Evolutionary conservation across 2,113 vertebrate genomes (phyloP), one percentile per base, ranked within the genome.

Genomic region (Calyptommatus sinebrachiatus): DNA sequence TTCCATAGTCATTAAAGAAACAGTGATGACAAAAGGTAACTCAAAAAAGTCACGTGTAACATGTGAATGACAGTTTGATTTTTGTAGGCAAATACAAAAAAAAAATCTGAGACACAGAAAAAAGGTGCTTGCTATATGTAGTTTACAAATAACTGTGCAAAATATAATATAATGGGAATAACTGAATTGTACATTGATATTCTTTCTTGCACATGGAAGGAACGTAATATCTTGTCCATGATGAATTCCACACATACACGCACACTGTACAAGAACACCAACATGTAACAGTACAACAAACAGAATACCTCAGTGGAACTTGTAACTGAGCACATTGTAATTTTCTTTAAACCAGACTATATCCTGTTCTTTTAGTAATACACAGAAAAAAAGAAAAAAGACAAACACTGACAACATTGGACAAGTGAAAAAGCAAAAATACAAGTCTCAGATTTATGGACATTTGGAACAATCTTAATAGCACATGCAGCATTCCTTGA

Each of bases 401-500:
- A 76, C 79, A 83, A 89, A 94, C 90, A 93, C 80, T 87, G 91
- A 94, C 91, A 94, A 93, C 95, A 94, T 84, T 70, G 85, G 92
- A 95, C 92, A 93, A 94, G 92, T 93, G 91, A 92, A 94, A 91
- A 92, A 87, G 86, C 83, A 89, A 81, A 94, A 94, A 93, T 94
- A 90, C 91, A 93, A 90, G 83, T 94, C 93, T 96, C 94, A 93
- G 93, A 92, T 94, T 92, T 87, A 90, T 93, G 94, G 94, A 94
- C 94, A 95, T 90, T 90, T 90, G 91, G 93, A 93, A 94, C 92
- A 94, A 91, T 89, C 92, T 93, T 87, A 93, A 95, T 86, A 94
- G 90, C 92, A 96, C 95, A 96, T 95, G 95, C 95, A 96, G 96
- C 94, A 95, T 95, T 96, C 94, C 94, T 95, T 90, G 95, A 98